Base-by-base conservation (phyloP, 2,797 vertebrate species). In the Alosa sapidissima region DNA sequence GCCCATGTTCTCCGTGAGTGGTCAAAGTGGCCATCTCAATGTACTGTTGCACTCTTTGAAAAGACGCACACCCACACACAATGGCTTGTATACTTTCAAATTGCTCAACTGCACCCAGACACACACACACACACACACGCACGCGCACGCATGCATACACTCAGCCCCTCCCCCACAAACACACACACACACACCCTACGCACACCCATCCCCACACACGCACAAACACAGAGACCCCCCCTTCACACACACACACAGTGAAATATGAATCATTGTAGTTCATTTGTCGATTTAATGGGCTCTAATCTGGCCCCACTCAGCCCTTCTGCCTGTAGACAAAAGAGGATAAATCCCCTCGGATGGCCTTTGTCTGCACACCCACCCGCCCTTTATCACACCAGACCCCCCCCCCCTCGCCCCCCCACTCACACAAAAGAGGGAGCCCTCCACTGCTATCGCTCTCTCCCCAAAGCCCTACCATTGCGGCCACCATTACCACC, bases 291-390 rank as follows among this genome's bases (percentile, higher is more conserved):
- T 72, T 72, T 72, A 72, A 36, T 72, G 65, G 65, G 28, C 65
- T 72, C 65, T 72, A 72, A 72, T 72, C 65, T 72, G 65, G 65
- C 65, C 33, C 10, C 28, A 10, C 65, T 36, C 65, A 72, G 65
- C 65, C 65, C 33, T 28, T 72, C 33, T 36, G 28, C 65, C 65
- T 41, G 65, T 72, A 72, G 65, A 72, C 65, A 72, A 72, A 72
- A 72, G 65, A 41, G 65, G 65, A 72, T 72, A 72, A 72, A 72
- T 36, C 65, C 65, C 65, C 28, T 28, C 28, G 28, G 65, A 72
- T 72, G 28, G 65, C 65, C 65, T 36, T 72, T 36, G 65, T 72
- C 28, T 72, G 65, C 28, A 90, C 33, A 72, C 65, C 65, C 65
- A 36, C 65, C 28, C 65, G 28, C 65, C 65, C 28, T 72, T 72